These are phyloP conservation scores for Onthophagus taurus DNA, from an alignment of 1,140 invertebrate genomes.

Conservation along the genomic window DNA sequence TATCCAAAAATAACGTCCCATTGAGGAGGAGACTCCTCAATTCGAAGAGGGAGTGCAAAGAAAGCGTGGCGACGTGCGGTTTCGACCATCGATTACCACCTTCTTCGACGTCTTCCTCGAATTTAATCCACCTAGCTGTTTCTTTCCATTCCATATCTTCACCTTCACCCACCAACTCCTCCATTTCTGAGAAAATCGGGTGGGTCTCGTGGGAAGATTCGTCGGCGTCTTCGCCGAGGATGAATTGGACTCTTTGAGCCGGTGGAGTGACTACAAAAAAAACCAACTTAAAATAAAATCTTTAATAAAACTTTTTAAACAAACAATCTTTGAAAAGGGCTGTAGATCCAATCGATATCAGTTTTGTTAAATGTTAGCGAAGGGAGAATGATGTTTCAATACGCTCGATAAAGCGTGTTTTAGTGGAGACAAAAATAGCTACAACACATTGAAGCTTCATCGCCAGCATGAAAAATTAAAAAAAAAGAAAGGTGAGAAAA, in stretches of 20 bases:
- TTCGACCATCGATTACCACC: constrained; percentile 92
- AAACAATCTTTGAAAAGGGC: too few relatives aligned
- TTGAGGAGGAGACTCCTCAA: constrained; percentile 78
- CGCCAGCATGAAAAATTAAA: too few relatives aligned
- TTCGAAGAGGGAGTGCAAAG: constrained; percentile 84
- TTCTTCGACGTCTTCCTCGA: constrained; percentile 91
- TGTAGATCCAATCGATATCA: too few relatives aligned
- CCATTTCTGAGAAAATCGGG: constrained; percentile 93
- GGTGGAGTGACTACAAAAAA: constrained; percentile 69
- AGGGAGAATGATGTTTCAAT: too few relatives aligned
- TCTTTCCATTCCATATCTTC: constrained; percentile 93
- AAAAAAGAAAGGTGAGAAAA: too few relatives aligned
- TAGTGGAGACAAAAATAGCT: too few relatives aligned
- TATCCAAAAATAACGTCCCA: constrained; percentile 83
- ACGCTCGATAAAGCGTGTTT: too few relatives aligned
- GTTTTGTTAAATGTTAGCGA: too few relatives aligned
- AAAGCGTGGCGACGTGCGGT: constrained; percentile 86
- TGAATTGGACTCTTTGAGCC: constrained; percentile 88
- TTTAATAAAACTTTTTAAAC: too few relatives aligned
- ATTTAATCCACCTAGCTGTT: constrained; percentile 94
- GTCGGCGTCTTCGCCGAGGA: constrained; percentile 86
- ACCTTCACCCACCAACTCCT: constrained; percentile 77
- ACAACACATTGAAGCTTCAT: too few relatives aligned
- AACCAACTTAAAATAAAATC: too few relatives aligned
- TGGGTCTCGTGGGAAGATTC: constrained; percentile 75